Evolutionary conservation across 37 sponge, comb jelly and placozoan genomes (phyloP).

Genomic region (Oopsacas minuta): DNA sequence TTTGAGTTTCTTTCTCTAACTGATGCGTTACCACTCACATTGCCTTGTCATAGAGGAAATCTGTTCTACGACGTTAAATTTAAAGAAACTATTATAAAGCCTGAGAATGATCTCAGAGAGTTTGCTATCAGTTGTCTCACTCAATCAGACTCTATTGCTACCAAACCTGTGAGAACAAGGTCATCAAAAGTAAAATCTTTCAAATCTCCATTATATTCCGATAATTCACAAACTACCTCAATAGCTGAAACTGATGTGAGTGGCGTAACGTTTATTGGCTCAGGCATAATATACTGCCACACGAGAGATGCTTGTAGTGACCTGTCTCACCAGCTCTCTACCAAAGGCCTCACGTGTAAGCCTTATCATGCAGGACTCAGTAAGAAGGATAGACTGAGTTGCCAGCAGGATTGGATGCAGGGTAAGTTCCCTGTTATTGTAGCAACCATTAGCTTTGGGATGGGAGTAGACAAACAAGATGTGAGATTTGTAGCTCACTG

Average conservation of each 20-base stretch:
- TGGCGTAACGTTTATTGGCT: neutral
- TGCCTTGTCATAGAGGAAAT: conserved; percentile 53
- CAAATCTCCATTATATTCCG: neutral
- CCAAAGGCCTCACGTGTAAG: conserved; percentile 22
- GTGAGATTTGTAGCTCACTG: conserved; percentile 51
- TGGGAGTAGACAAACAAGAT: conserved; percentile 42
- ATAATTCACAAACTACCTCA: neutral
- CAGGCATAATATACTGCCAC: conserved; percentile 44
- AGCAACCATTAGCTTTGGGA: conserved; percentile 46
- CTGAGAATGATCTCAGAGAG: neutral
- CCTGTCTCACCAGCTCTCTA: conserved; percentile 20
- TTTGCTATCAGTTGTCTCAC: neutral
- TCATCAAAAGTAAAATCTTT: neutral
- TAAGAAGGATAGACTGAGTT: neutral
- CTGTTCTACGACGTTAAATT: conserved; percentile 74
- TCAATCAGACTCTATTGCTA: neutral
- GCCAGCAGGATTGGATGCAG: conserved; percentile 29
- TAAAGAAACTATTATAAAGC: neutral
- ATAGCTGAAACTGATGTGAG: neutral
- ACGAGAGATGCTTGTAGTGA: conserved; percentile 28
- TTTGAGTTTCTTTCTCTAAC: conserved; percentile 32
- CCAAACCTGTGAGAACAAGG: neutral
- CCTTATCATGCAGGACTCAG: conserved; percentile 36
- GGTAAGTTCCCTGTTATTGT: conserved; percentile 27
- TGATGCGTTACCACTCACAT: conserved; percentile 34